These are phyloP conservation scores for Physeter macrocephalus DNA, from an alignment of 2,113 vertebrate species.

Conservation along the genomic window DNA sequence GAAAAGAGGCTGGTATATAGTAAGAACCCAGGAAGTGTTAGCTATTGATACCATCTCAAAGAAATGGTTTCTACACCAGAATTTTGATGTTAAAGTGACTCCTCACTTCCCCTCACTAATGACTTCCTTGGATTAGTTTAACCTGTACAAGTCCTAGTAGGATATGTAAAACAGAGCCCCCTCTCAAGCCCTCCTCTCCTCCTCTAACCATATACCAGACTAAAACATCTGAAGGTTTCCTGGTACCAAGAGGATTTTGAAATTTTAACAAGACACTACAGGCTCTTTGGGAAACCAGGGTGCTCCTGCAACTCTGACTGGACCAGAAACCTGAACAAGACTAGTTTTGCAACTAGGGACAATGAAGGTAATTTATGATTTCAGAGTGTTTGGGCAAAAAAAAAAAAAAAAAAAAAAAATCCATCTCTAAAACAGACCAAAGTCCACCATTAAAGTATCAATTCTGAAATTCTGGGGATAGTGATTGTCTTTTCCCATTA, in stretches of 20 bases:
- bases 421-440: neutral
- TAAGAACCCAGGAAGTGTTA: neutral
- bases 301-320: neutral
- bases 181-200: neutral
- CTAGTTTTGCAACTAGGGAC: neutral
- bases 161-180: neutral
- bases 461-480: neutral
- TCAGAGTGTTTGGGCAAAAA: neutral
- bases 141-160: neutral
- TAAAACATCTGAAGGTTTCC: neutral
- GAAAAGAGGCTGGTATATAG: neutral
- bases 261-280: neutral
- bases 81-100: neutral
- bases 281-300: neutral
- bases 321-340: neutral
- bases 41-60: neutral
- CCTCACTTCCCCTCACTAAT: neutral
- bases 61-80: neutral
- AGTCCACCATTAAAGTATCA: neutral
- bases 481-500: neutral
- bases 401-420: neutral
- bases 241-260: neutral
- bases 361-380: neutral
- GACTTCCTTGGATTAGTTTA: neutral
- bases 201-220: neutral